A percentile compares a stretch with the other conserved stretches of the same genome.
These are phyloP conservation scores for Disparrhopalites patrizii DNA, from an alignment of 2,888 invertebrate species.

Conservation along the genomic window DNA sequence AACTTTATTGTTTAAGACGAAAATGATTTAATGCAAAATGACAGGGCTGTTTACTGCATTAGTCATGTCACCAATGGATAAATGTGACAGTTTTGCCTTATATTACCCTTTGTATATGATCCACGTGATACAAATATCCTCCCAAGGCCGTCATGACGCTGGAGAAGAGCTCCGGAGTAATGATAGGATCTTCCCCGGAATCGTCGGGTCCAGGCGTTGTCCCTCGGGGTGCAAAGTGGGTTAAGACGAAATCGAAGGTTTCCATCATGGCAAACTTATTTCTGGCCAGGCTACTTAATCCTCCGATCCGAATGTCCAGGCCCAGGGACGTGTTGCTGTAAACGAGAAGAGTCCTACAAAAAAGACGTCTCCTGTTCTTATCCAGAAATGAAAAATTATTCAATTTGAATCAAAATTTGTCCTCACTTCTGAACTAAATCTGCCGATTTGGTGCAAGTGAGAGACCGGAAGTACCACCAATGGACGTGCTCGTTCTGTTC, in stretches of 20 bases:
- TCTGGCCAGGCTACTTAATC: neutral
- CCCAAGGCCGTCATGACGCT: neutral
- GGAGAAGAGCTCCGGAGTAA: conserved; percentile 7
- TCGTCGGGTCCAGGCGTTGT: neutral
- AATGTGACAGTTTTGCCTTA: too few relatives aligned
- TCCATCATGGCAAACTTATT: conserved; percentile 1
- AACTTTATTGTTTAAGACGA: neutral
- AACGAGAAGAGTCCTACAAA: conserved; percentile 7
- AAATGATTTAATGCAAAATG: neutral
- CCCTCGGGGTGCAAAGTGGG: neutral
- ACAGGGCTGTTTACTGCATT: neutral
- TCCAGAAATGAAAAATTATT: too few relatives aligned
- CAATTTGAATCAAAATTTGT: neutral
- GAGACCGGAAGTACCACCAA: conserved; percentile 5
- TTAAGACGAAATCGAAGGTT: neutral
- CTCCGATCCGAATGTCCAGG: neutral
- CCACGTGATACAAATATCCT: neutral
- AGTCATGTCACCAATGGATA: neutral
- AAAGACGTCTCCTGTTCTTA: too few relatives aligned
- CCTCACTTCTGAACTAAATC: neutral
- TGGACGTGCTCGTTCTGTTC: neutral
- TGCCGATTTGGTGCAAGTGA: neutral
- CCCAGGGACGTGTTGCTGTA: neutral
- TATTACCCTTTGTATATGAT: conserved; percentile 13
- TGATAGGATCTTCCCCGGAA: neutral